A percentile compares a stretch with the other conserved stretches of the same genome.
Evolutionary conservation across 2,113 vertebrate genomes (phyloP).

Genomic region (Archilochus colubris): DNA sequence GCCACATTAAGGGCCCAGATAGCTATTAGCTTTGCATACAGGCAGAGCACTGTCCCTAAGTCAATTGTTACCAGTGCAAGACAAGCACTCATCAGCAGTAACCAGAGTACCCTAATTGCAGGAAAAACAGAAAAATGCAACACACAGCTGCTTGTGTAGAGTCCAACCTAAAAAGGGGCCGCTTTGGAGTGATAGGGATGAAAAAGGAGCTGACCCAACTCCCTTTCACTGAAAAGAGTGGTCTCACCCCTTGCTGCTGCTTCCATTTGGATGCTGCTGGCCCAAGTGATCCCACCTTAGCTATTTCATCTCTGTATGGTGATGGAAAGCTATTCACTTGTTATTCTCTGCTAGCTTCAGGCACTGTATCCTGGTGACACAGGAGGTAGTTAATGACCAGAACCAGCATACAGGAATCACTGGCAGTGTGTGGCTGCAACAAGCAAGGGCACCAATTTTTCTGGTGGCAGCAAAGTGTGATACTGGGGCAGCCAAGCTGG

Average conservation of each 20-base stretch:
- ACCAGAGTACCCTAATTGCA: not conserved
- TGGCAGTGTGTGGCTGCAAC: not conserved
- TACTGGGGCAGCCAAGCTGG: not conserved
- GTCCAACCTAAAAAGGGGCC: not conserved
- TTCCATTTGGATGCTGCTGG: not conserved
- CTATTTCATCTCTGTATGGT: not conserved
- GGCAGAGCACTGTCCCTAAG: not conserved
- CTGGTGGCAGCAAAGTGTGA: not conserved
- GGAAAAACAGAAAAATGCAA: accelerated
- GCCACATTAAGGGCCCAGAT: not conserved
- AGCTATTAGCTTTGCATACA: not conserved
- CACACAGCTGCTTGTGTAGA: not conserved
- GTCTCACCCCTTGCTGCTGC: not conserved
- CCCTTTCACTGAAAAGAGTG: not conserved
- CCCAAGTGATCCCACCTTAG: not conserved
- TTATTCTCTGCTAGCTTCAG: not conserved
- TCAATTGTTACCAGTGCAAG: not conserved
- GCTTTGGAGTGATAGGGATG: not conserved
- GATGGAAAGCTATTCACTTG: not conserved
- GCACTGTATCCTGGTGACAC: not conserved
- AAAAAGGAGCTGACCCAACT: not conserved
- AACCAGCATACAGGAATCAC: not conserved
- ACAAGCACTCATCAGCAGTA: not conserved
- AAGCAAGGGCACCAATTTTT: not conserved
- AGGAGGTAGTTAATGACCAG: not conserved